These are phyloP conservation scores for Pitta sordida DNA, from an alignment of 2,113 vertebrate species.

Conservation along the genomic window DNA sequence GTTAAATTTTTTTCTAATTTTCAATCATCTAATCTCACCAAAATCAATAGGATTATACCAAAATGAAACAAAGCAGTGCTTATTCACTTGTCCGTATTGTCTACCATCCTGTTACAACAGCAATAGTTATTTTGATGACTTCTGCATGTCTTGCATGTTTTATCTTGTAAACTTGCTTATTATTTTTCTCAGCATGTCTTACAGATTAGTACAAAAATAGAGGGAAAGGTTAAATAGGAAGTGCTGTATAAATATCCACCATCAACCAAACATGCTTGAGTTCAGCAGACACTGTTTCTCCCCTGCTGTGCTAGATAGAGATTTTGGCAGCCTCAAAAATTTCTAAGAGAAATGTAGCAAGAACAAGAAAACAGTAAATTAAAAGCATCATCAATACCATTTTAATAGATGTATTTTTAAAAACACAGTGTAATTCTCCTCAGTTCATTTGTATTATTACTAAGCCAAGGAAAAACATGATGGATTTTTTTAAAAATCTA, in stretches of 20 bases:
- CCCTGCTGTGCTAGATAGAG: not conserved
- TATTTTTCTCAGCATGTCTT: slow-evolving; percentile 16
- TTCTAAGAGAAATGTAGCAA: not conserved
- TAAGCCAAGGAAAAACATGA: not conserved
- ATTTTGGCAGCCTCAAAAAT: slow-evolving; percentile 8
- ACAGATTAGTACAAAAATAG: not conserved
- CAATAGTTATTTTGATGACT: not conserved
- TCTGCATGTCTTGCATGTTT: not conserved
- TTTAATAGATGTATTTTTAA: not conserved
- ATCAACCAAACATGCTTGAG: not conserved
- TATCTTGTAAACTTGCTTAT: not conserved
- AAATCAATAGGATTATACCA: not conserved
- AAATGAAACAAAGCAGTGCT: not conserved
- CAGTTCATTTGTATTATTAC: not conserved
- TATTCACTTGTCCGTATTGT: not conserved
- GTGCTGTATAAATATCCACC: not conserved
- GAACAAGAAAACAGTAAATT: not conserved
- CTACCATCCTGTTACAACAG: not conserved
- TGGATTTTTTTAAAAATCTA: not conserved
- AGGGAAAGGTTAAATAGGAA: slow-evolving; percentile 13
- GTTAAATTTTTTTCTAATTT: not conserved
- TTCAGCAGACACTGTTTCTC: not conserved
- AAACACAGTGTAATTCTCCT: not conserved
- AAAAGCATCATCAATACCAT: not conserved
- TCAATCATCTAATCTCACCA: not conserved